phyloP scores from a whole-genome alignment of 1,140 invertebrate species.

The Nephotettix cincticeps region DNA sequence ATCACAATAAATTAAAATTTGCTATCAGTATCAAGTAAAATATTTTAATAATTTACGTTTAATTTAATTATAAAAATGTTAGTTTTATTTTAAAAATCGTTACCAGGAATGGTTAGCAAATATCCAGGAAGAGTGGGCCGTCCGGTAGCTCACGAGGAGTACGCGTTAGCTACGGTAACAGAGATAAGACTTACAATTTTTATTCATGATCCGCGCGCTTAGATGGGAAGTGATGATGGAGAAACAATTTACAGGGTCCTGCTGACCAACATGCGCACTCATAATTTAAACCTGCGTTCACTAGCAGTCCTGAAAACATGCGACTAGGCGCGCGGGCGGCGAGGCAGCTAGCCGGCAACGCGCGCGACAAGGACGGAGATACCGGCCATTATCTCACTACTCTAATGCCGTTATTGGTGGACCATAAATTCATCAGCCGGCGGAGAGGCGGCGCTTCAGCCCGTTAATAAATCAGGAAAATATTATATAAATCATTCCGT shows the following conservation, averaged over 20 bases:
- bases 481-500: slow-evolving; percentile 15
- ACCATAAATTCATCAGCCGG: slow-evolving; percentile 9
- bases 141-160: too few relatives aligned
- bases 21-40: too few relatives aligned
- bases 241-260: neutral
- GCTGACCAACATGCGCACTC: neutral
- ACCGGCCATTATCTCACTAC: slow-evolving; percentile 13
- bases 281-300: neutral
- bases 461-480: neutral
- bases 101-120: too few relatives aligned
- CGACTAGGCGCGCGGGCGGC: neutral
- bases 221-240: neutral
- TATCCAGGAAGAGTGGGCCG: too few relatives aligned
- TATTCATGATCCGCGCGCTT: too few relatives aligned
- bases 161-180: too few relatives aligned
- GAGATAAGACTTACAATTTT: too few relatives aligned
- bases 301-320: neutral
- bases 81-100: too few relatives aligned
- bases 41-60: too few relatives aligned
- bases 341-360: neutral
- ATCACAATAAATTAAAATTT: too few relatives aligned
- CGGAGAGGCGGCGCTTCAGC: neutral
- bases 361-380: neutral
- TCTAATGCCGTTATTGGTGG: slow-evolving; percentile 18
- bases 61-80: too few relatives aligned